These are phyloP conservation scores for Drosophila arawakana DNA, from an alignment of 1,140 invertebrate genomes.

Conservation along the genomic window DNA sequence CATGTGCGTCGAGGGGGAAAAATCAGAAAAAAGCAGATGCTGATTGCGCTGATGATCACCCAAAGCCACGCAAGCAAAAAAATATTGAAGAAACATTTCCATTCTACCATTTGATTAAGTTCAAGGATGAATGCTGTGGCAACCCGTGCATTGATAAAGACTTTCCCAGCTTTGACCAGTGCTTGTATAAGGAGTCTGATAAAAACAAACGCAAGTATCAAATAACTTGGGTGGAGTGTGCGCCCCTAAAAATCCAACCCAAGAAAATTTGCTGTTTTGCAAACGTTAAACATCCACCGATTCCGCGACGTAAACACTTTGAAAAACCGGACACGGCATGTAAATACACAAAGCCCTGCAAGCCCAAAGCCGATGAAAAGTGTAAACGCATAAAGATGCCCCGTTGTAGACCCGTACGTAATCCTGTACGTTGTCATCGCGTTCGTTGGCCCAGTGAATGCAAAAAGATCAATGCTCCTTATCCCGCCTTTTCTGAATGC, in stretches of 20 bases:
- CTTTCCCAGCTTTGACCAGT: constrained; percentile 31
- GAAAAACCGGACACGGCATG: constrained; percentile 20
- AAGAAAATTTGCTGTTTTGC: constrained; percentile 63
- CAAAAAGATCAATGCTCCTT: constrained; percentile 34
- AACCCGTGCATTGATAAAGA: constrained; percentile 6
- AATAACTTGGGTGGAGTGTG: constrained; percentile 68
- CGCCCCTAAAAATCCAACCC: constrained; percentile 52
- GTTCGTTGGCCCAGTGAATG: constrained; percentile 7
- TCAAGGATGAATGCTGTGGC: constrained; percentile 32
- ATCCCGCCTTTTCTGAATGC: constrained; percentile 55
- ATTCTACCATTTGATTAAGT: constrained; percentile 37
- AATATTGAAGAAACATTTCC: constrained; percentile 25
- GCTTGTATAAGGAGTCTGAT: constrained; percentile 40
- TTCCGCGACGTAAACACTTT: constrained; percentile 35
- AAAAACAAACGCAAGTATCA: constrained; percentile 63
- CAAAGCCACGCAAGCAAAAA: not conserved
- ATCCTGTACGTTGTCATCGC: constrained; percentile 1
- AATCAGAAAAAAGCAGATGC: not conserved
- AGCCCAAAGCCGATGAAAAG: not conserved
- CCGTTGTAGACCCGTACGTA: constrained; percentile 1
- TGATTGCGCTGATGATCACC: constrained; percentile 9
- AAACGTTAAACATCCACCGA: not conserved
- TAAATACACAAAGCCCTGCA: constrained; percentile 17
- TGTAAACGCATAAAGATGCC: constrained; percentile 27
- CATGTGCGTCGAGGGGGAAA: not conserved